Percentiles rank a stretch among this genome's conserved stretches.
phyloP scores from a whole-genome alignment of 2,797 vertebrate species.

The Enteromius paludinosus region DNA sequence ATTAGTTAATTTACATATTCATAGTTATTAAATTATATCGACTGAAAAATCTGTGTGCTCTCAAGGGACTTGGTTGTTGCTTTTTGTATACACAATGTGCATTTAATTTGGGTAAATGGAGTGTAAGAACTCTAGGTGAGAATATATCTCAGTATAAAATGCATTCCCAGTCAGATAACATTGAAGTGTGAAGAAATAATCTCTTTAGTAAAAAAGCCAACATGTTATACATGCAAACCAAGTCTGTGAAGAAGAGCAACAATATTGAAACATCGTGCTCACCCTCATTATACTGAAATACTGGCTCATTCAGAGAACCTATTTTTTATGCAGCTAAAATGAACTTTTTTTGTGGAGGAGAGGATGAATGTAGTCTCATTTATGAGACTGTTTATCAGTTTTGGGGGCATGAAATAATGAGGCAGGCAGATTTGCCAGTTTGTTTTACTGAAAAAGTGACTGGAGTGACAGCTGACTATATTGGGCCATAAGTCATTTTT shows the following conservation, averaged over 20 bases:
- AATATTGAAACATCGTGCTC: constrained; percentile 42
- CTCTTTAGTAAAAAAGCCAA: not conserved
- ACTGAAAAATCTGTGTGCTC: constrained; percentile 14
- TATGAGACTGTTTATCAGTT: constrained; percentile 57
- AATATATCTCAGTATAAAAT: not conserved
- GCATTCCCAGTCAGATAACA: constrained; percentile 4
- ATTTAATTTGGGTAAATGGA: constrained; percentile 32
- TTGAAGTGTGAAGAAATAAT: not conserved
- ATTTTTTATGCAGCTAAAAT: constrained; percentile 52
- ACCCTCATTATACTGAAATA: constrained; percentile 49
- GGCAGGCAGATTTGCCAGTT: constrained; percentile 56
- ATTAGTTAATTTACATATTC: constrained; percentile 39
- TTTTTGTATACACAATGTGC: constrained; percentile 5
- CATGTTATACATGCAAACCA: not conserved
- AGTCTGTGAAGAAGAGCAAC: constrained; percentile 41
- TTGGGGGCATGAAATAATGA: constrained; percentile 56
- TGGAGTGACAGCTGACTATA: constrained; percentile 55
- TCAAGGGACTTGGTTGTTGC: constrained; percentile 12
- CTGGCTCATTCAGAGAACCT: constrained; percentile 50
- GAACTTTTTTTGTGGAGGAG: constrained; percentile 46
- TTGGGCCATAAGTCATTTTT: constrained; percentile 52
- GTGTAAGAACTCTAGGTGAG: constrained; percentile 9
- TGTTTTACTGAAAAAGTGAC: constrained; percentile 56
- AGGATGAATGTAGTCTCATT: constrained; percentile 56
- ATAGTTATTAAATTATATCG: constrained; percentile 23